Evolutionary conservation across 2,888 invertebrate genomes (phyloP), one percentile per base, ranked within the genome.

Genomic region (Mellilla xanthometata): DNA sequence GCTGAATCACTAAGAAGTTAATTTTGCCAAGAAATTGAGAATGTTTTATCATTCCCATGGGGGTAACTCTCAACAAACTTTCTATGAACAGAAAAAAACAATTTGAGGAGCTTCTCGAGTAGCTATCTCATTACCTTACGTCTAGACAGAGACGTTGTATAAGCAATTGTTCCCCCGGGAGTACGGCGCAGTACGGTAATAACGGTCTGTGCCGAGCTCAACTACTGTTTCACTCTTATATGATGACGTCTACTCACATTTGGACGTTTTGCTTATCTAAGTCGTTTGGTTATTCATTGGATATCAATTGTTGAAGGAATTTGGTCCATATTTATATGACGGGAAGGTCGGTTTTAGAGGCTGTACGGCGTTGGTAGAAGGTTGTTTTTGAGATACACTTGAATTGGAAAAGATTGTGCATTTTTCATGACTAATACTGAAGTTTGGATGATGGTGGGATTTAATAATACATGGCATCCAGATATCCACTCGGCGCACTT

Each of bases 221-320:
- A 9, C 6, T 40, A 46, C 46, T 46, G 46, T 15, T 12, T 27
- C n/a, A 11, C 11, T 10, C 7, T 40, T 40, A 24, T 11, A 27
- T 9, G 10, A 22, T 10, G 19, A 7, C 19, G 42, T 28, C 38
- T 34, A 10, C 26, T 28, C 39, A 22, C 39, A 42, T 39, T 43
- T 46, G 44, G 41, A 44, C 48, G 49, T 57, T 53, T 51, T 47
- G 47, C 59, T 54, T 58, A 56, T 56, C 56, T 51, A 12, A 47
- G 49, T 46, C 54, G 56, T 60, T 53, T 50, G 52, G 48, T 53
- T 58, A 60, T 58, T 60, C 58, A 58, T 56, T 58, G 50, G 42
- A 42, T 45, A 42, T 41, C 23, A 32, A 12, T 15, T 7, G 33
- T 11, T 12, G n/a, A 3, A n/a, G 28, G 12, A 44, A 29, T 44